Evolutionary conservation across 2,113 vertebrate species (phyloP).

Genomic region (Archilochus colubris): DNA sequence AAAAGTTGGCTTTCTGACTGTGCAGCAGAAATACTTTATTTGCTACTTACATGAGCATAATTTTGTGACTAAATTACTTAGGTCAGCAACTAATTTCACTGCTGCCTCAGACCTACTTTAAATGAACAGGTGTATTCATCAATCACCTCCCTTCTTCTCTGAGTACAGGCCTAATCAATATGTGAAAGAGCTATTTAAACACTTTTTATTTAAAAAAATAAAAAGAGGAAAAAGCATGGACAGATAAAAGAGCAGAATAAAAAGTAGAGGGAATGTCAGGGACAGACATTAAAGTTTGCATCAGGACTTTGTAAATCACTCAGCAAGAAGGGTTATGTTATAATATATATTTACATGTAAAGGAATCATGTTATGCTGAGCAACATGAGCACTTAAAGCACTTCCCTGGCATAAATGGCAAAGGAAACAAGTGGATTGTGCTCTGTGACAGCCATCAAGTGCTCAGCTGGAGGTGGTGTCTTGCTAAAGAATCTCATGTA

Average conservation of each 20-base stretch:
- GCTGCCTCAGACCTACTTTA: conserved; percentile 45
- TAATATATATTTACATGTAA: neutral
- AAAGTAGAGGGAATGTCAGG: neutral
- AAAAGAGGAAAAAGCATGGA: neutral
- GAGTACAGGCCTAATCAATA: conserved; percentile 40
- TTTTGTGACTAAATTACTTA: conserved; percentile 47
- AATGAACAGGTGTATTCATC: conserved; percentile 61
- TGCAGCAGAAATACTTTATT: conserved; percentile 42
- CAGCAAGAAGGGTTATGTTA: neutral
- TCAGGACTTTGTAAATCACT: neutral
- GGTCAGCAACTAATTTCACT: conserved; percentile 62
- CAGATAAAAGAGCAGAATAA: neutral
- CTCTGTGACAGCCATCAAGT: neutral
- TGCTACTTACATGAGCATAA: conserved; percentile 45
- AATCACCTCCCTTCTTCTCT: conserved; percentile 36
- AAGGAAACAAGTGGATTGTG: accelerated
- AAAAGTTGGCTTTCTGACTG: conserved; percentile 51
- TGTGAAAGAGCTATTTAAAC: neutral
- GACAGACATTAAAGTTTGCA: neutral
- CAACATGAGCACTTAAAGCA: neutral
- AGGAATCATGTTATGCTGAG: neutral
- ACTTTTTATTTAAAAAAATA: neutral
- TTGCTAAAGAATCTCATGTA: neutral
- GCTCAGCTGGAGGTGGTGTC: neutral
- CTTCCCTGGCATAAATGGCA: neutral